A percentile compares a stretch with the other conserved stretches of the same genome.
These are phyloP conservation scores for Cacatua alba DNA, from an alignment of 2,113 vertebrate species.

Conservation along the genomic window DNA sequence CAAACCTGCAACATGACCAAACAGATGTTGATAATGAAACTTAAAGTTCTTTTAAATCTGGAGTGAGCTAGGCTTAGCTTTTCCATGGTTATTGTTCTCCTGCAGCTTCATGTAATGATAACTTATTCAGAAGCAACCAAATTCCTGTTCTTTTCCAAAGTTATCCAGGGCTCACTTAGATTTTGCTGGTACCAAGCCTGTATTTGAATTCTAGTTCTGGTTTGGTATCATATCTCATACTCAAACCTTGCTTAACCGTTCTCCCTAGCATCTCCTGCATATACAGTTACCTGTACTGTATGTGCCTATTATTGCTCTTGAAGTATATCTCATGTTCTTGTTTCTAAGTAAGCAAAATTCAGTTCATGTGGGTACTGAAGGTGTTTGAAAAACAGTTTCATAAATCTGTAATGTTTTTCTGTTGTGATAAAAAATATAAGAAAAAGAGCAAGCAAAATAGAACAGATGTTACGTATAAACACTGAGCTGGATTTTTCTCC, in stretches of 20 bases:
- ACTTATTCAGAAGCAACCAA: background rate
- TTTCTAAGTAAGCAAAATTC: background rate
- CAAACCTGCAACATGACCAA: background rate
- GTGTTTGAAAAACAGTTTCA: background rate
- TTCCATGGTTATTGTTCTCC: background rate
- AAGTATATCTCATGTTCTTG: background rate
- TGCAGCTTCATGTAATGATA: background rate
- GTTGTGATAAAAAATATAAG: background rate
- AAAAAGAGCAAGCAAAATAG: background rate
- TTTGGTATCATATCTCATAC: background rate
- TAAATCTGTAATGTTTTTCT: background rate
- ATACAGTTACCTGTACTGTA: background rate
- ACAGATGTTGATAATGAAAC: background rate
- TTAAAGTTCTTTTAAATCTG: background rate
- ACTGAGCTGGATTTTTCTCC: background rate
- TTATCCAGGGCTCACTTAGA: background rate
- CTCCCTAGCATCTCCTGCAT: background rate
- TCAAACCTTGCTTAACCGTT: background rate
- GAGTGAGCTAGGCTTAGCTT: background rate
- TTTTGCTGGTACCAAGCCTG: background rate
- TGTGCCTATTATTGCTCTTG: background rate
- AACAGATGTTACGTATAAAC: background rate
- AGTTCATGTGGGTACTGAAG: background rate
- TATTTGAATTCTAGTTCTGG: background rate
- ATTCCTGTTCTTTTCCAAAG: background rate